Percentiles rank a stretch among this genome's conserved stretches.
phyloP scores from a whole-genome alignment of 1,140 invertebrate genomes.

The Drosophila obscura region DNA sequence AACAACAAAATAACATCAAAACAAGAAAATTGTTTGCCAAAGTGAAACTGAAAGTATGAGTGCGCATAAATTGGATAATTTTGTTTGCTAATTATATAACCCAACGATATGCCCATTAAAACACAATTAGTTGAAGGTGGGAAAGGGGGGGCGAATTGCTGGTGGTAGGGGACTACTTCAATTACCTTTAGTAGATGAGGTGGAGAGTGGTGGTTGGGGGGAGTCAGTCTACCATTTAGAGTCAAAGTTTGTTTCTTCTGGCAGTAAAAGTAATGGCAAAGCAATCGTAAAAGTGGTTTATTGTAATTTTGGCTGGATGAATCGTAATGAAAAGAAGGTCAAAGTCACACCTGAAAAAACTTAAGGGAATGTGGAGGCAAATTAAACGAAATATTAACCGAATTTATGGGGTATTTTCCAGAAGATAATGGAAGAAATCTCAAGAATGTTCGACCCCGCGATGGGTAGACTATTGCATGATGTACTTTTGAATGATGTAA shows the following conservation, averaged over 20 bases:
- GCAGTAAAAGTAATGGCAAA: conserved; percentile 31
- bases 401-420: too few species aligned
- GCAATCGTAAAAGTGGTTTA: conserved; percentile 68
- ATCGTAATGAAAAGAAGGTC: conserved; percentile 17
- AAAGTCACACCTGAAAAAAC: conserved; percentile 14
- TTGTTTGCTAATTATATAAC: conserved; percentile 58
- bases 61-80: conserved; percentile 46
- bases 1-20: conserved; percentile 29
- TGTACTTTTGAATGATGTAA: too few species aligned
- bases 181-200: conserved; percentile 37
- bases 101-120: conserved; percentile 56
- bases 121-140: conserved; percentile 35
- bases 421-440: too few species aligned
- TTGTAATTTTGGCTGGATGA: conserved; percentile 38
- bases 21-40: conserved; percentile 18
- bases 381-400: too few species aligned
- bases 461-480: too few species aligned
- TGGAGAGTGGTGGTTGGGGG: neutral
- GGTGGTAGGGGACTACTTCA: conserved; percentile 2
- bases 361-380: neutral
- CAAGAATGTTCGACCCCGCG: too few species aligned
- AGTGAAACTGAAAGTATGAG: conserved; percentile 18
- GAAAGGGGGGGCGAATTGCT: neutral
- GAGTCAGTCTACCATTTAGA: neutral
- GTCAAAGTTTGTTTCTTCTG: conserved; percentile 23